Percentiles rank a stretch among this genome's conserved stretches.
Conservation (phyloP, 2,113 vertebrate species). For the Oryzias javanicus region DNA sequence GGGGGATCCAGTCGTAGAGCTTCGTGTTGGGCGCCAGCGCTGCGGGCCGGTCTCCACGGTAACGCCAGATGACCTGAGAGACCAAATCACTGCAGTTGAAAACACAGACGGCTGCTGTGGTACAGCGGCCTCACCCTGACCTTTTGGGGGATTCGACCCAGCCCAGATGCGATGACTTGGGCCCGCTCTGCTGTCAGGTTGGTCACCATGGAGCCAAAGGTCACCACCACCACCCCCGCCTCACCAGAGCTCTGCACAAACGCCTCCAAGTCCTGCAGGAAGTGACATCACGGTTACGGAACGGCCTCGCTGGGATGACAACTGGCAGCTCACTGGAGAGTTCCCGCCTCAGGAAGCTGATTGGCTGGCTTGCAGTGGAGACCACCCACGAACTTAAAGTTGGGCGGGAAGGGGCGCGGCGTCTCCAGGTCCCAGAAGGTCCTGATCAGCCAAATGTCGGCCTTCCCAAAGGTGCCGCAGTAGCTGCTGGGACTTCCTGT, state of each 20-base stretch:
- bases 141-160: constrained; percentile 88
- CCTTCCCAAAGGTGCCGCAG: constrained; percentile 18
- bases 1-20: constrained; percentile 84
- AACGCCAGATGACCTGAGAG: constrained; percentile 84
- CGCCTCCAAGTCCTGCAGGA: constrained; percentile 77
- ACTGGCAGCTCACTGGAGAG: background rate
- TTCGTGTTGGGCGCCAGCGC: constrained; percentile 81
- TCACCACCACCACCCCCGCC: constrained; percentile 83
- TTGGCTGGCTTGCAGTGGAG: constrained; percentile 44
- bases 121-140: constrained; percentile 52
- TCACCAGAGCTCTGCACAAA: constrained; percentile 88
- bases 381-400: constrained; percentile 41
- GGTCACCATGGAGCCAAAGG: constrained; percentile 82
- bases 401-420: constrained; percentile 11
- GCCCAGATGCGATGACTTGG: constrained; percentile 80
- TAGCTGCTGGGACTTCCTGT: constrained; percentile 30
- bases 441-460: constrained; percentile 43
- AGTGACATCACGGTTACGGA: background rate
- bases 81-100: background rate
- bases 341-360: constrained; percentile 47
- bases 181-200: constrained; percentile 81
- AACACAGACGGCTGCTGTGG: too few species aligned
- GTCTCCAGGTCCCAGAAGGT: constrained; percentile 39
- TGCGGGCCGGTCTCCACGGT: constrained; percentile 79
- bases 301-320: background rate